Evolutionary conservation across 1,140 invertebrate species (phyloP).

Genomic region (Popillia japonica): DNA sequence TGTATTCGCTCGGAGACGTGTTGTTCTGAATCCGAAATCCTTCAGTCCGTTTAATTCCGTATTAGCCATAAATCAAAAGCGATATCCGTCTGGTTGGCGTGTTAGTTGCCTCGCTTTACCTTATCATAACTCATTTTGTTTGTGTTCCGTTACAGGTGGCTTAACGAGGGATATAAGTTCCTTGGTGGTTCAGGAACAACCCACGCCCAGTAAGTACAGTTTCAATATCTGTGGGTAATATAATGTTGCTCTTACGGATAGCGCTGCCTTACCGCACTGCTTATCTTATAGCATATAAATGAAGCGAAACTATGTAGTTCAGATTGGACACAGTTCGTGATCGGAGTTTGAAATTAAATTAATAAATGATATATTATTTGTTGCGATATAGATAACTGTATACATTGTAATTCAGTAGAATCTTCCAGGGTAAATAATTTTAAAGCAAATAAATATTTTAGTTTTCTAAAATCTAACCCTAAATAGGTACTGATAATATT

Average conservation of each 20-base stretch:
- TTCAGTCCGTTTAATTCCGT: constrained; percentile 30
- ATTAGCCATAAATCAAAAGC: constrained; percentile 31
- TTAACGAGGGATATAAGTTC: constrained; percentile 76
- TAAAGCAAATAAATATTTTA: not conserved
- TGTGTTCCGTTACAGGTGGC: constrained; percentile 63
- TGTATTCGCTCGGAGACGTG: constrained; percentile 11
- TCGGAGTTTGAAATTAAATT: not conserved
- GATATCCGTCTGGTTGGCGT: constrained; percentile 25
- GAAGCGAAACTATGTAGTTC: constrained; percentile 14
- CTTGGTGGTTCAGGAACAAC: constrained; percentile 75
- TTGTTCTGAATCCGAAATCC: constrained; percentile 32
- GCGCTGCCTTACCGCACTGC: not conserved
- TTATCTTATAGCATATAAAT: constrained; percentile 1
- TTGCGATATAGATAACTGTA: not conserved
- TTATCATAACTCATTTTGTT: constrained; percentile 39
- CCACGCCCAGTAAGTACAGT: constrained; percentile 68
- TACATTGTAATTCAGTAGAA: no score
- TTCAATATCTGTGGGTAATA: constrained; percentile 33
- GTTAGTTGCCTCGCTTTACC: constrained; percentile 18
- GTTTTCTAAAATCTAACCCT: no score
- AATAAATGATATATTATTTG: not conserved
- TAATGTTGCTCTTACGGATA: not conserved
- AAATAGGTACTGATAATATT: no score
- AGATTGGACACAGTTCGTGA: not conserved
- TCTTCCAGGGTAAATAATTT: no score